Base-by-base conservation (phyloP, 2,113 vertebrate genomes). In the Vireo altiloquus region DNA sequence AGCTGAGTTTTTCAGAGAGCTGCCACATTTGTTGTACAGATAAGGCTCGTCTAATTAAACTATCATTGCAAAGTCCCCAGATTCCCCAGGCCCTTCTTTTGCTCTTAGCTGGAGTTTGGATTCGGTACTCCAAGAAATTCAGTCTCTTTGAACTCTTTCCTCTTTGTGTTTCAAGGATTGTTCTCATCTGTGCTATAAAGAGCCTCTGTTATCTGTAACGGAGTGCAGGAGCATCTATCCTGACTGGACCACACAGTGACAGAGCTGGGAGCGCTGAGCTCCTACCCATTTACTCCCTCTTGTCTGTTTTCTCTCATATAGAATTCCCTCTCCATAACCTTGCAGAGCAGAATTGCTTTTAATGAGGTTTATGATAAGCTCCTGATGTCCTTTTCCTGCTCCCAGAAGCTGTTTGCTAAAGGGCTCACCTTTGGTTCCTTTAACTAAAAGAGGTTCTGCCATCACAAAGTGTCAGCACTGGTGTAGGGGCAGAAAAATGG, bases 21-120 rank as follows among this genome's bases (percentile, higher is more conserved):
- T 85, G 84, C 54, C 71, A 72, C 93, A 37, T 95, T 94, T 91
- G 68, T 80, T 91, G 91, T 80, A 91, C 63, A 95, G 94, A 95
- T 95, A 96, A 96, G 91, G 57, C 83, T 63, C 27, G 22, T 82
- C 89, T 96, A 95, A 97, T 96, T 96, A 97, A 97, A 94, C 79
- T 86, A 90, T 90, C 93, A 72, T 31, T 90, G 85, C 79, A 90
- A 90, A 93, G 78, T 80, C 54, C 75, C 63, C 75, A 70, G 84
- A 86, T 94, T 95, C 90, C 78, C 79, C 64, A 84, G 89, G 81
- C 90, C 93, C 70, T 92, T 95, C 91, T 95, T 95, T 95, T 94
- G 90, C 96, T 97, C 90, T 94, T 96, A 94, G 90, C 94, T 96
- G 87, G 93, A 91, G 87, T 72, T 96, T 95, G 90, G 78, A 95